Conservation (phyloP, 2,113 vertebrate genomes). For the Hipposideros armiger region DNA sequence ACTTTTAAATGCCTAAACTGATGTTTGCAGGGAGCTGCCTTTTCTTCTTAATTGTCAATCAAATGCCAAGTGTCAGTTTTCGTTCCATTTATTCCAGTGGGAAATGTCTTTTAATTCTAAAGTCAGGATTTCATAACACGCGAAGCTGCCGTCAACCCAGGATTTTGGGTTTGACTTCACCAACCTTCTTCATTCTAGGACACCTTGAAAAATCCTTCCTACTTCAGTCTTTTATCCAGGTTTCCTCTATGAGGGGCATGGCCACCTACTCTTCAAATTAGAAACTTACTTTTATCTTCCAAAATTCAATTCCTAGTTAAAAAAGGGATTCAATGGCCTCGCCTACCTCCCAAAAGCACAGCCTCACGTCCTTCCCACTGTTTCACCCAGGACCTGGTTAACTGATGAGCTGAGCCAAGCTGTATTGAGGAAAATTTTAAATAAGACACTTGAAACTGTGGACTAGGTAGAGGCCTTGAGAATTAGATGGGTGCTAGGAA, state of each 20-base stretch:
- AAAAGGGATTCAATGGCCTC: not conserved
- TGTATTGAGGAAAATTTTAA: not conserved
- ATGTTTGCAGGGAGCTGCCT: not conserved
- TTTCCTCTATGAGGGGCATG: not conserved
- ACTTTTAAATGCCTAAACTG: conserved; percentile 22
- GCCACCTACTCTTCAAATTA: not conserved
- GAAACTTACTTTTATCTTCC: not conserved
- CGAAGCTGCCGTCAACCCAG: not conserved
- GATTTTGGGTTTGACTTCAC: conserved; percentile 15
- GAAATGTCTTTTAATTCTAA: conserved; percentile 51
- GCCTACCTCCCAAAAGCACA: not conserved
- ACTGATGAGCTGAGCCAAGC: not conserved
- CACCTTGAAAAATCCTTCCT: conserved; percentile 29
- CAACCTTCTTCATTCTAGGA: conserved; percentile 26
- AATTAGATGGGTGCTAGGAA: not conserved
- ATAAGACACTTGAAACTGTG: not conserved
- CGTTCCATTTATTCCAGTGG: not conserved
- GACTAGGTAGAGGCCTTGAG: not conserved
- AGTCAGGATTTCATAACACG: conserved; percentile 53
- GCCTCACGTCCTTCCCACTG: not conserved
- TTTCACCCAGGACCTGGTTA: not conserved
- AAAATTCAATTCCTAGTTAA: conserved; percentile 56
- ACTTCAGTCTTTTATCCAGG: not conserved
- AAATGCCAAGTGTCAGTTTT: not conserved
- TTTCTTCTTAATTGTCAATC: not conserved